phyloP scores from a whole-genome alignment of 1,140 invertebrate species.

The Drosophila repletoides region DNA sequence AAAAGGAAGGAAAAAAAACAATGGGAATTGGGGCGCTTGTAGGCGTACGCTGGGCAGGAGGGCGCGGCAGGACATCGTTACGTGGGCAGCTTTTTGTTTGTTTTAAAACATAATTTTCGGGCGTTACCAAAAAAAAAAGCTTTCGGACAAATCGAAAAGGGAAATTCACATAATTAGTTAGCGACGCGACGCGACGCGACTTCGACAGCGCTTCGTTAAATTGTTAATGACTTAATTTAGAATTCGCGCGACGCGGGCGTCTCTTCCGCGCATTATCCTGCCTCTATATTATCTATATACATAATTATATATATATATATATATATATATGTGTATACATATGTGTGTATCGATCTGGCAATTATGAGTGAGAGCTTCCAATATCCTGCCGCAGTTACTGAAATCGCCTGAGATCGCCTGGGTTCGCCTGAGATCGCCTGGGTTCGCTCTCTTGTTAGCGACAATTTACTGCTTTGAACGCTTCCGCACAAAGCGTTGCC shows the following conservation, averaged over 20 bases:
- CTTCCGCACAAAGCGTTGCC: constrained; percentile 77
- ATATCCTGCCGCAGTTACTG: constrained; percentile 53
- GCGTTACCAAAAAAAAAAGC: constrained; percentile 44
- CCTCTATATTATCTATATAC: no score
- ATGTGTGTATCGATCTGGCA: no score
- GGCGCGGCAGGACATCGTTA: constrained; percentile 55
- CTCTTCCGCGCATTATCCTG: constrained; percentile 21
- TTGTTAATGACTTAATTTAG: constrained; percentile 81
- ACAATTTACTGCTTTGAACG: constrained; percentile 80
- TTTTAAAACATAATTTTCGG: constrained; percentile 70
- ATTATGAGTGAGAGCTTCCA: constrained; percentile 47
- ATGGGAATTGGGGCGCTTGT: constrained; percentile 56
- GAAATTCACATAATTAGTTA: constrained; percentile 82
- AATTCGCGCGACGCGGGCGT: constrained; percentile 62
- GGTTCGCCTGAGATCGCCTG: constrained; percentile 14
- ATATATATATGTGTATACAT: no score
- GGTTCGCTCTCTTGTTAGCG: constrained; percentile 69
- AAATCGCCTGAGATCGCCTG: constrained; percentile 27
- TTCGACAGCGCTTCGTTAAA: constrained; percentile 63
- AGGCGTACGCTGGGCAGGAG: constrained; percentile 22
- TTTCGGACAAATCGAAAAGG: constrained; percentile 51
- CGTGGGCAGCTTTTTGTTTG: constrained; percentile 62
- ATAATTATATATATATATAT: no score
- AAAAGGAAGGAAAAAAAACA: background rate
- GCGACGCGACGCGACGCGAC: constrained; percentile 36